Conservation (phyloP, 2,797 vertebrate genomes). For the Myotis planiceps region DNA sequence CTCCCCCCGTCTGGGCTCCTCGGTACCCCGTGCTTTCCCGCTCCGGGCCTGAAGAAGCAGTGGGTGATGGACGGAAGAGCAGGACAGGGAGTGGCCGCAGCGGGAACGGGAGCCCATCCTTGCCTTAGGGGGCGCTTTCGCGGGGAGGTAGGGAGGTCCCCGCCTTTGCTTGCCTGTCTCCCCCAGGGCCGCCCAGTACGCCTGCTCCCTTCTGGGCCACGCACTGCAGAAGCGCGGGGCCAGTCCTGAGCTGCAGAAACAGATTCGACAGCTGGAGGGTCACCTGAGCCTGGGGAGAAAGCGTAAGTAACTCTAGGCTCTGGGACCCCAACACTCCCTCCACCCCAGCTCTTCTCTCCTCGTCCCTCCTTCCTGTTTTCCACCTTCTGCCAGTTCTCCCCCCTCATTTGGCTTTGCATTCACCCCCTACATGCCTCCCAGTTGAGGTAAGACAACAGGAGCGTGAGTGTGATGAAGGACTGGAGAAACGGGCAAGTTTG, state of each 20-base stretch:
- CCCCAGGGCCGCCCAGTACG: constrained; percentile 93
- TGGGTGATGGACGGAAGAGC: background rate
- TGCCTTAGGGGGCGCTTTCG: background rate
- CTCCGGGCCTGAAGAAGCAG: background rate
- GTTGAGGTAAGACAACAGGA: background rate
- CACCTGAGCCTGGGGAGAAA: constrained; percentile 95
- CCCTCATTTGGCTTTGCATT: background rate
- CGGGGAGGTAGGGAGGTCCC: background rate
- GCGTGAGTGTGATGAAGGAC: background rate
- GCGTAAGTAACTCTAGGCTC: constrained; percentile 87
- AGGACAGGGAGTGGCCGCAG: background rate
- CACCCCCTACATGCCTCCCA: background rate
- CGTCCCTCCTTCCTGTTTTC: background rate
- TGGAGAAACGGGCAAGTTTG: background rate
- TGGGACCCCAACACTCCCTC: background rate
- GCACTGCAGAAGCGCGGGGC: constrained; percentile 89
- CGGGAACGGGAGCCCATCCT: background rate
- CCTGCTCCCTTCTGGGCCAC: constrained; percentile 91
- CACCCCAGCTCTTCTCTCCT: background rate
- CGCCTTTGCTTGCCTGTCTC: background rate
- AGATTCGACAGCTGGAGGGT: constrained; percentile 91
- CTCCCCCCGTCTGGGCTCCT: background rate
- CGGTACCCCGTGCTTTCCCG: background rate
- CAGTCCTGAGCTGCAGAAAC: constrained; percentile 79
- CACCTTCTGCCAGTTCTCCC: background rate